phyloP scores from a whole-genome alignment of 23 tunicate genomes.

The Styela plicata region DNA sequence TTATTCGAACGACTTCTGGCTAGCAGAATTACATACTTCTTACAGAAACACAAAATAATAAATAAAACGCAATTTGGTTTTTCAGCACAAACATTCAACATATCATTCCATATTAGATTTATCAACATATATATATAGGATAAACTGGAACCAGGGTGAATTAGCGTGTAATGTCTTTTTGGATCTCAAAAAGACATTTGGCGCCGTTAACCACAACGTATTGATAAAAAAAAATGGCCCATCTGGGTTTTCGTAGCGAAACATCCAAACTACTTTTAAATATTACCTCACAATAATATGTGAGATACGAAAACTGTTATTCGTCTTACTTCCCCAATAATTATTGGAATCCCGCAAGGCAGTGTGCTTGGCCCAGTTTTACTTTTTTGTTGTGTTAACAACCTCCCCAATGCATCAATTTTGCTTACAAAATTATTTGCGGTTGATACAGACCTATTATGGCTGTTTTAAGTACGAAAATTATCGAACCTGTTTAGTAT shows the following conservation, averaged over 20 bases:
- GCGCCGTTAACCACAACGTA: not conserved
- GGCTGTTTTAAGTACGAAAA: too few species aligned
- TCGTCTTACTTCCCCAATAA: not conserved
- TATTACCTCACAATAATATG: not conserved
- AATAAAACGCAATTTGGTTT: not conserved
- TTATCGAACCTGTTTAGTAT: too few species aligned
- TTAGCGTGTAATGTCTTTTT: not conserved
- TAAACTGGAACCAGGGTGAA: not conserved
- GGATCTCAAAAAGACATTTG: not conserved
- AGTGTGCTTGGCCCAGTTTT: not conserved
- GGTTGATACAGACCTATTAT: not conserved
- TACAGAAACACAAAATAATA: not conserved
- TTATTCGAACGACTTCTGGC: not conserved
- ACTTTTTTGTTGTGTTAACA: not conserved
- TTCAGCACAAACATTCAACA: not conserved
- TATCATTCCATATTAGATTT: not conserved
- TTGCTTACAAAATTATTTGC: not conserved
- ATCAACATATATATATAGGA: not conserved
- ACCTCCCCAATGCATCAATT: not conserved
- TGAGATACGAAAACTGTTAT: not conserved
- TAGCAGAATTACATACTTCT: not conserved
- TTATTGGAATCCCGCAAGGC: not conserved
- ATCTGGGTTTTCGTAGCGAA: not conserved
- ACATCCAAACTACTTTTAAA: not conserved
- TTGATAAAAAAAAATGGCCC: not conserved